These are phyloP conservation scores for Tapirus terrestris DNA, from an alignment of 2,113 vertebrate species.

Conservation along the genomic window DNA sequence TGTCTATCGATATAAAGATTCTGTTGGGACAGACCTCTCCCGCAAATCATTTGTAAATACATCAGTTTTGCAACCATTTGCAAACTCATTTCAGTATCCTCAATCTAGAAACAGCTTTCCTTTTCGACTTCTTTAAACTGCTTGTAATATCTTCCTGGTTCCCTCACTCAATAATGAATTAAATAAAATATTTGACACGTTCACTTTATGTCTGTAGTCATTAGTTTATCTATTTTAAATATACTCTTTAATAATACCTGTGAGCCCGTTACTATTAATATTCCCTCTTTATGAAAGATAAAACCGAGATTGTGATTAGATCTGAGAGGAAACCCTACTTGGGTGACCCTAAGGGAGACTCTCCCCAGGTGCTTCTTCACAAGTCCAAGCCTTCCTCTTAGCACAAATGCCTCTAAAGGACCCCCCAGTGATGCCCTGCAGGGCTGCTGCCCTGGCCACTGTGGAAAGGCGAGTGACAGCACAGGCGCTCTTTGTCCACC, in stretches of 20 bases:
- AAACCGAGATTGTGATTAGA: background rate
- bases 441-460: background rate
- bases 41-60: background rate
- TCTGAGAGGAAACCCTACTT: background rate
- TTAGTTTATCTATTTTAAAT: background rate
- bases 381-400: background rate
- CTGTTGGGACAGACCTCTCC: background rate
- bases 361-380: background rate
- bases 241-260: background rate
- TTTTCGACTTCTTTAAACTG: background rate
- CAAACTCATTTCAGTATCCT: background rate
- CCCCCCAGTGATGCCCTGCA: fast-evolving
- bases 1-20: background rate
- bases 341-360: background rate
- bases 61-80: background rate
- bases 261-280: background rate
- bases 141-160: background rate
- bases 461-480: background rate
- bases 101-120: background rate
- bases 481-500: fast-evolving
- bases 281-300: background rate
- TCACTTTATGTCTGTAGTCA: background rate
- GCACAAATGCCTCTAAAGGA: background rate
- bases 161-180: background rate
- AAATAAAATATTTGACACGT: background rate